These are phyloP conservation scores for Nyctibius grandis DNA, from an alignment of 2,797 vertebrate genomes.

Conservation along the genomic window DNA sequence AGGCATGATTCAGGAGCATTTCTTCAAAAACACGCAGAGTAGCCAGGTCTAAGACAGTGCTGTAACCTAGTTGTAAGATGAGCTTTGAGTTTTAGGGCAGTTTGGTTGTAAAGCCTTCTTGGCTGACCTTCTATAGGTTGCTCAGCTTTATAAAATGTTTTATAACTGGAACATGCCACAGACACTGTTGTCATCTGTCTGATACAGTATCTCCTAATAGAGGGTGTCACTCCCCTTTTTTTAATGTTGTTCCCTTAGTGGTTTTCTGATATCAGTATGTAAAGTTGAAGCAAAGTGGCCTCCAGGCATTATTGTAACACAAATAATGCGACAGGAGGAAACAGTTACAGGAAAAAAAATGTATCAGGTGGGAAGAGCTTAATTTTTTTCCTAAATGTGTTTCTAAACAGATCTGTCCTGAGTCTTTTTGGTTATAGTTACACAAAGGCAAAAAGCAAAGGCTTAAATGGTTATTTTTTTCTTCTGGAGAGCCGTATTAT, in stretches of 20 bases:
- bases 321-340: not conserved
- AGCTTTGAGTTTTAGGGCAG: not conserved
- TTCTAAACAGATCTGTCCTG: not conserved
- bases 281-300: not conserved
- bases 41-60: not conserved
- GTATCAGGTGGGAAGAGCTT: not conserved
- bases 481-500: not conserved
- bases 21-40: not conserved
- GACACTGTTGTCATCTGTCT: not conserved
- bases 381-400: not conserved
- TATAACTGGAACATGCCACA: not conserved
- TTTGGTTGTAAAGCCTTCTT: not conserved
- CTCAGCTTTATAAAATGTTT: not conserved
- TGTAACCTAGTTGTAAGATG: not conserved
- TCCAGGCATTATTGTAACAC: not conserved
- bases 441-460: not conserved
- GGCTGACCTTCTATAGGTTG: accelerated
- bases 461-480: not conserved
- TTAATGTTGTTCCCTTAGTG: not conserved
- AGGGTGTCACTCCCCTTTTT: not conserved
- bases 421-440: not conserved
- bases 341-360: not conserved
- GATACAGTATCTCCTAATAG: not conserved
- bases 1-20: not conserved
- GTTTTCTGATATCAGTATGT: not conserved